Evolutionary conservation across 2,797 vertebrate species (phyloP), one percentile per base, ranked within the genome.

Genomic region (Takifugu rubripes): DNA sequence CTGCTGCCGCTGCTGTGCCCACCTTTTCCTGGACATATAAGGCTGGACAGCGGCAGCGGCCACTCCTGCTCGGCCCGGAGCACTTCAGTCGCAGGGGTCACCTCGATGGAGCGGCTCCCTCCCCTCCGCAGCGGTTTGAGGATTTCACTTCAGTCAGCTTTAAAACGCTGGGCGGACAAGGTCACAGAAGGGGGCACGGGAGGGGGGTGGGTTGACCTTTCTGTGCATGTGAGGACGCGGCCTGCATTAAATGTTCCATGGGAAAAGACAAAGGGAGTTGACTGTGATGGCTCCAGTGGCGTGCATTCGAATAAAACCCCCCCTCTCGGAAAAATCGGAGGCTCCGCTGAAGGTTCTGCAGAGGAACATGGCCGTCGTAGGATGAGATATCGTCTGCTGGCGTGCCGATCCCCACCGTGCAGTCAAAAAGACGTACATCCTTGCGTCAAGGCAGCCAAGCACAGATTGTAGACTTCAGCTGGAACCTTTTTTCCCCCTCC

Each of bases 1-100:
- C 87, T 74, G 72, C 66, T 50, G 79, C 75, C 68, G 75, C 87
- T 73, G 70, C 66, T 54, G 61, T 81, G 69, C 72, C 80, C 86
- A 84, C 83, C 83, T 89, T 85, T 84, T 86, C 84, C 82, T 86
- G 83, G 82, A 89, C 85, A 78, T 87, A 85, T 82, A 86, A 80
- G 86, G 82, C 66, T 27, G 67, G 79, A 78, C 70, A 59, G 58
- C 52, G 31, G 54, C 47, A 56, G 63, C 57, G 59, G 60, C 56
- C 66, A 60, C 66, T 6, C 67, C 75, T 56, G 70, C 61, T 77
- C 53, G 56, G 54, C 63, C 66, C 64, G 63, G 44, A 12, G 64
- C 65, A 52, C 55, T 26, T 44, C 44, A 9, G 43, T 60, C 26
- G 36, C 59, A 65, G 57, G 57, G 70, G 67, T 73, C 77, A 68